Base-by-base conservation (phyloP, 2,888 invertebrate genomes). In the Prosapia bicincta region DNA sequence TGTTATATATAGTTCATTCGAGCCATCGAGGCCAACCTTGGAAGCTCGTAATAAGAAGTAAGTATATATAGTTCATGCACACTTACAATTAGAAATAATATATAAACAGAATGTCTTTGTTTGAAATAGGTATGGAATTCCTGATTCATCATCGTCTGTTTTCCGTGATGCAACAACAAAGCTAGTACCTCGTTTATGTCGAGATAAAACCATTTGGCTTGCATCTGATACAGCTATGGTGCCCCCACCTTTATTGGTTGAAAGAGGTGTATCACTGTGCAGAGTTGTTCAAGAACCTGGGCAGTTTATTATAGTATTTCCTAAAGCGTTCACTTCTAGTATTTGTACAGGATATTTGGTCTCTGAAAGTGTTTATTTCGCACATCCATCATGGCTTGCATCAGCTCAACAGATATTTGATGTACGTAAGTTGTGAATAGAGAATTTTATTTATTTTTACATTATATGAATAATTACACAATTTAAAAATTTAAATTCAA, bases 191-290 rank as follows among this genome's bases (percentile, higher is more conserved):
- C 91, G 92, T 0, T 92, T 92, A 78, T 93, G 94, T 80, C 92
- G 93, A 82, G 92, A 94, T 81, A 94, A 95, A 83, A 89, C 90
- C 0, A 89, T 96, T 28, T 97, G 97, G 97, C 86, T 98, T 75
- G 92, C 96, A 0, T 94, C 96, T 0, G 97, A 98, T 84, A 95
- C 96, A 6, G 91, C 93, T 0, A 97, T 97, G 97, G 93, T 97
- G 7, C 96, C 97, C 3, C 97, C 97, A 0, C 88, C 89, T 72
- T 86, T 93, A 81, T 87, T 98, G 30, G 89, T 90, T 0, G 89
- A 91, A 80, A 89, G 92, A 71, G 92, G 92, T 0, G 94, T 97
- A 0, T 90, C 93, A 0, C 85, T 98, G 26, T 92, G 92, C 73
- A 89, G 93, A 13, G 90, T 92, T 1, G 92, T 93, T 3, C 97